These are phyloP conservation scores for Chrosomus eos DNA, from an alignment of 2,797 vertebrate genomes.

Conservation along the genomic window DNA sequence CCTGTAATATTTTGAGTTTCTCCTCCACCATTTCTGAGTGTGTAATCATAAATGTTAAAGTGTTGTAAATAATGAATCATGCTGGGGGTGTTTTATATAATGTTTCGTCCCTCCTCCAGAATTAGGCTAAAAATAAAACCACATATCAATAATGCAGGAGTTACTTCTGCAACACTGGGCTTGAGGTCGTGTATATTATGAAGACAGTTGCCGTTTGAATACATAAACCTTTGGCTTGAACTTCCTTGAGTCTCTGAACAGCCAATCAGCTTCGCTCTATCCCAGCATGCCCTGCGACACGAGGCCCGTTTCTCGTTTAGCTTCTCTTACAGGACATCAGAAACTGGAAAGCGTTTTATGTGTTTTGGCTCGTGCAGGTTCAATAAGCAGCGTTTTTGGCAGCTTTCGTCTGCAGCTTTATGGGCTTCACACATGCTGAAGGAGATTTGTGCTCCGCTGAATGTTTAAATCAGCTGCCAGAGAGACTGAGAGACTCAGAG, in stretches of 20 bases:
- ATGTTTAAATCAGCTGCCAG: conserved; percentile 40
- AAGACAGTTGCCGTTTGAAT: not conserved
- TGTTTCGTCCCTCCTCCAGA: conserved; percentile 10
- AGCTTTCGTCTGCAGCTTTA: conserved; percentile 16
- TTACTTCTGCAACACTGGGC: not conserved
- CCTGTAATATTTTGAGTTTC: conserved; percentile 1
- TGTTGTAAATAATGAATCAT: conserved; percentile 47
- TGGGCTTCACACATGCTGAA: conserved; percentile 19
- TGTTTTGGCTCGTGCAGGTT: conserved; percentile 27
- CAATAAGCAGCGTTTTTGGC: conserved; percentile 23
- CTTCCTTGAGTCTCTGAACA: not conserved
- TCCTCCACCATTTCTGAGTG: not conserved
- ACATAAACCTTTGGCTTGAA: not conserved
- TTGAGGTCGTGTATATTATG: not conserved
- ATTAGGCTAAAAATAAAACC: conserved; percentile 48
- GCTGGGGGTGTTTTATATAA: conserved; percentile 47
- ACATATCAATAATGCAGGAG: conserved; percentile 44
- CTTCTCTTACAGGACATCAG: not conserved
- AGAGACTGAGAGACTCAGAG: not conserved
- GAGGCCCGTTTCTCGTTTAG: not conserved
- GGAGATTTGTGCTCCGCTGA: conserved; percentile 42
- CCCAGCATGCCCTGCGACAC: not conserved
- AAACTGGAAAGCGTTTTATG: conserved; percentile 19
- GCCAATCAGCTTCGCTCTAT: not conserved
- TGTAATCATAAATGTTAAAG: conserved; percentile 44